These are phyloP conservation scores for Cryptus viduatorius DNA, from an alignment of 2,888 invertebrate genomes.

Conservation along the genomic window DNA sequence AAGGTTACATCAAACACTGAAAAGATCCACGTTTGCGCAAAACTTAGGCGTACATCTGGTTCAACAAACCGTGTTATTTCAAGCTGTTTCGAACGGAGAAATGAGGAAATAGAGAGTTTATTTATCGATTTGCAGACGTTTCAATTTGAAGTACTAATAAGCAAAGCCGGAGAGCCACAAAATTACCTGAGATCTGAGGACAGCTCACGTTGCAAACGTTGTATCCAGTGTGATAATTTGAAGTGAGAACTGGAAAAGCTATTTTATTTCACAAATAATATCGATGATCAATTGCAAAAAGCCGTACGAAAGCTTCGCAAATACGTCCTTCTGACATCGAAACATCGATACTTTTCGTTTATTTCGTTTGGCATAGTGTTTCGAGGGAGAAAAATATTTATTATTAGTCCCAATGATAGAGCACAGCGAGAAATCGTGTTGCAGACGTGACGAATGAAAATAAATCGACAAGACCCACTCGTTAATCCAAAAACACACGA, in stretches of 20 bases:
- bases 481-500: constrained; percentile 8
- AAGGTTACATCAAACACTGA: neutral
- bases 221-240: constrained; percentile 3
- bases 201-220: constrained; percentile 1
- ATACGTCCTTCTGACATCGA: neutral
- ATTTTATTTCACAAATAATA: constrained; percentile 2
- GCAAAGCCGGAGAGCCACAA: constrained; percentile 24
- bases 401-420: constrained; percentile 27
- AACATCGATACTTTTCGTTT: neutral
- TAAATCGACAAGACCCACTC: constrained; percentile 13
- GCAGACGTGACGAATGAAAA: constrained; percentile 19
- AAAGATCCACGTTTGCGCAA: constrained; percentile 36
- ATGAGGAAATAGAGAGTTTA: neutral
- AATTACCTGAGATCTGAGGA: constrained; percentile 12
- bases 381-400: constrained; percentile 1
- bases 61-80: constrained; percentile 39
- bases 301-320: neutral
- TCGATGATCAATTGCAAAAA: neutral
- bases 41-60: constrained; percentile 22
- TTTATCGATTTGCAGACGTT: constrained; percentile 20
- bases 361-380: neutral
- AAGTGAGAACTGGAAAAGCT: constrained; percentile 5
- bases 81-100: constrained; percentile 24
- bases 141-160: constrained; percentile 39
- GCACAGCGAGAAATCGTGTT: constrained; percentile 21